Evolutionary conservation across 2,797 vertebrate species (phyloP).

Genomic region (Lemur catta): DNA sequence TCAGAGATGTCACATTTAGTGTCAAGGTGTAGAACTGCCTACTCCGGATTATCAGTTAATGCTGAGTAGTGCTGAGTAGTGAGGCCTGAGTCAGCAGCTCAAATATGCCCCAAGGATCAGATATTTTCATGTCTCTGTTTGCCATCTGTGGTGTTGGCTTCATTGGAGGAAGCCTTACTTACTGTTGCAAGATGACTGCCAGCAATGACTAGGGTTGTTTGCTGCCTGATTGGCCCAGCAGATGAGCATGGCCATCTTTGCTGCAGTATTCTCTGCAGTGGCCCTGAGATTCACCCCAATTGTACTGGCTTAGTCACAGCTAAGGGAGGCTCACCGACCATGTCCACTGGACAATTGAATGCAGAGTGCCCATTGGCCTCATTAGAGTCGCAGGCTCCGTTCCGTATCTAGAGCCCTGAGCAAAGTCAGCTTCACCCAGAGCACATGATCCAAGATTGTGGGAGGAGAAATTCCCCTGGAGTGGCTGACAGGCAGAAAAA

Average conservation of each 20-base stretch:
- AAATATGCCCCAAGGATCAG: neutral
- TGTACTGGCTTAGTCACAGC: neutral
- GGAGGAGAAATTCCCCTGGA: neutral
- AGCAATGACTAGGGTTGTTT: neutral
- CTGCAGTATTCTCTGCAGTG: neutral
- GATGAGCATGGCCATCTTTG: neutral
- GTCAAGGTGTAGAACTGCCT: neutral
- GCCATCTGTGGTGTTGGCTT: neutral
- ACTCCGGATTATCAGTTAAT: neutral
- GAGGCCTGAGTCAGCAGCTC: neutral
- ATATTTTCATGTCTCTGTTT: neutral
- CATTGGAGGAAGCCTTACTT: neutral
- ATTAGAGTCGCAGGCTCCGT: neutral
- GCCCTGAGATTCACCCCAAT: neutral
- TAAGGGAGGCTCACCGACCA: neutral
- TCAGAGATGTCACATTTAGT: neutral
- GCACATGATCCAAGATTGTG: neutral
- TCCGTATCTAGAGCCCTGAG: neutral
- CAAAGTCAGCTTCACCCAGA: neutral
- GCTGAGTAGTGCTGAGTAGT: no score
- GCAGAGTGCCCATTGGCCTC: neutral
- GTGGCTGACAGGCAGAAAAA: neutral
- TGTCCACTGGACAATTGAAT: neutral
- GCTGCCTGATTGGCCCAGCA: neutral
- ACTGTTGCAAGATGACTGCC: neutral